Percentiles rank a stretch among this genome's conserved stretches.
Evolutionary conservation across 2,113 vertebrate species (phyloP).

Genomic region (Cyphomyrus plagiostoma): DNA sequence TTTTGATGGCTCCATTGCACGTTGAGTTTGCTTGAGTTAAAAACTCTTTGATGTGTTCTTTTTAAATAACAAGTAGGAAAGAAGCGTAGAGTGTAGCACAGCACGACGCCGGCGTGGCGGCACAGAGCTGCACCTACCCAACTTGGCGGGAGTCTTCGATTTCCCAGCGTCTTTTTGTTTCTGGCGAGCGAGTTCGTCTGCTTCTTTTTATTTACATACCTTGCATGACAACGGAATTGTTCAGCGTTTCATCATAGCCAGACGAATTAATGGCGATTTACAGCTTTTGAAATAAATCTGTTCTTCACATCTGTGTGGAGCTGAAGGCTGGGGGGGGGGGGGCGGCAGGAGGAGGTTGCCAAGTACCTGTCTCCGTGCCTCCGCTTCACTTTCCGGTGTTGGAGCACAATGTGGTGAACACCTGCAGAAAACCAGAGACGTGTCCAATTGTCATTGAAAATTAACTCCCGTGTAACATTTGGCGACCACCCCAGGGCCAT

Average conservation of each 20-base stretch:
- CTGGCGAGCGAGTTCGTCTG: conserved; percentile 47
- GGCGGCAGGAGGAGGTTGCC: conserved; percentile 28
- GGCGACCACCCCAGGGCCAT: conserved; percentile 45
- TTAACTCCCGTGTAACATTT: conserved; percentile 40
- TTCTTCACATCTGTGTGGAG: conserved; percentile 37
- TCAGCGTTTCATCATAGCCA: conserved; percentile 26
- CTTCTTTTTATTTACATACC: conserved; percentile 52
- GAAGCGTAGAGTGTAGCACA: neutral
- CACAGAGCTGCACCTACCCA: conserved; percentile 26
- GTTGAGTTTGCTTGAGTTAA: neutral
- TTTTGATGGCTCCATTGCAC: neutral
- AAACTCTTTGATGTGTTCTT: neutral
- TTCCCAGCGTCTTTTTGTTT: conserved; percentile 45
- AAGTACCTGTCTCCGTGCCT: conserved; percentile 48
- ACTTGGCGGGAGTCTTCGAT: conserved; percentile 39
- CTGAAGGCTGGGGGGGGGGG: neutral
- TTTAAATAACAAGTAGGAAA: neutral
- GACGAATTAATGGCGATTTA: conserved; percentile 41
- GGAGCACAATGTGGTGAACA: conserved; percentile 49
- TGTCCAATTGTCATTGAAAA: conserved; percentile 35
- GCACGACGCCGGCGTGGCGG: neutral
- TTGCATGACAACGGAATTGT: conserved; percentile 28
- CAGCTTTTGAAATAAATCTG: conserved; percentile 40
- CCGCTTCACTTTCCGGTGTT: conserved; percentile 4
- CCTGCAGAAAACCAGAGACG: conserved; percentile 44